A percentile compares a stretch with the other conserved stretches of the same genome.
phyloP scores from a whole-genome alignment of 2,888 invertebrate species.

The Sipha maydis region DNA sequence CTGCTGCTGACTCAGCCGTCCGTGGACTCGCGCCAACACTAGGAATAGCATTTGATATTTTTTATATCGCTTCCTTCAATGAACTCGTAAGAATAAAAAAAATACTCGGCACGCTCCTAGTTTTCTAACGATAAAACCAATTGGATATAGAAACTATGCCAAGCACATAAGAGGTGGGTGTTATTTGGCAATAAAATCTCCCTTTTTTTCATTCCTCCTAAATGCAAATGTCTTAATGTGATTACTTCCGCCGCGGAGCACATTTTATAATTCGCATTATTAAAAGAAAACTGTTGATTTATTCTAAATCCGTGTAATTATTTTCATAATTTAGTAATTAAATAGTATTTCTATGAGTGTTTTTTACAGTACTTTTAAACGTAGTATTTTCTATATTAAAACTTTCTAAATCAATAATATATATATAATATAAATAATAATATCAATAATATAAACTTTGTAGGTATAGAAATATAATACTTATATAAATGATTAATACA shows the following conservation, averaged over 20 bases:
- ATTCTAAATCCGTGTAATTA: not conserved
- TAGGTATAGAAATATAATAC: not conserved
- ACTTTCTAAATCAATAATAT: too few relatives aligned
- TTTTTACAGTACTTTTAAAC: not conserved
- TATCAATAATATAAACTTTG: not conserved
- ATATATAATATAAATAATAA: too few relatives aligned
- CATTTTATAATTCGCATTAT: not conserved
- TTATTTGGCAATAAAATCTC: constrained; percentile 30
- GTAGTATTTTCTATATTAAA: not conserved
- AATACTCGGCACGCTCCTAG: constrained; percentile 22
- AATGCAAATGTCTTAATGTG: constrained; percentile 14
- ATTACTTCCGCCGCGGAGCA: constrained; percentile 27
- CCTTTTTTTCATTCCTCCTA: not conserved
- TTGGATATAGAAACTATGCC: constrained; percentile 52
- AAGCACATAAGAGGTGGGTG: constrained; percentile 47
- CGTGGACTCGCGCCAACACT: constrained; percentile 53
- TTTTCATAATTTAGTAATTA: not conserved
- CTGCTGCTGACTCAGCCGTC: constrained; percentile 54
- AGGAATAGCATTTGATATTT: constrained; percentile 55
- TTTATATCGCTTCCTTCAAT: constrained; percentile 55
- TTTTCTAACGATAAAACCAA: constrained; percentile 46
- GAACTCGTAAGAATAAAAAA: constrained; percentile 35
- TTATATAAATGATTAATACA: too few relatives aligned
- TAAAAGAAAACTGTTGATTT: not conserved
- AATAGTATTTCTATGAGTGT: not conserved